Evolutionary conservation across 2,888 invertebrate species (phyloP), one percentile per base, ranked within the genome.

Genomic region (Hydraecia micacea): DNA sequence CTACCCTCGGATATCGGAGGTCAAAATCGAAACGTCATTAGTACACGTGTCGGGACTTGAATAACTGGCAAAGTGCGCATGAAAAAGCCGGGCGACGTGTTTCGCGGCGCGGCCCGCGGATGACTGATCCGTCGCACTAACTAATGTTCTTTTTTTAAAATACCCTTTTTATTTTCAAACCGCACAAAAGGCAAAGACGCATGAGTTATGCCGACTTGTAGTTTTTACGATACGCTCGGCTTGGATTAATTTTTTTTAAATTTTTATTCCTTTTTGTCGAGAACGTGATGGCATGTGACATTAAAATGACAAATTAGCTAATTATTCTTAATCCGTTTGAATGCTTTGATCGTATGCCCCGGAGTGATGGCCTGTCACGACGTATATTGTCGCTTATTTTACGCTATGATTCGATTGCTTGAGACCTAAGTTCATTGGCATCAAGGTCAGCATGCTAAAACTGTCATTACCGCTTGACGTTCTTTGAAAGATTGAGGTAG

Each of bases 271-370:
- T 93, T 93, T 91, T 91, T 89, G 89, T 90, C 89, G 91, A 89
- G 92, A 92, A 96, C 96, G 97, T 96, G 97, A 95, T 94, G 97
- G 96, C 96, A 96, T 96, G 96, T 96, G 96, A 96, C 96, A 96
- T 96, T 96, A 96, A 96, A 96, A 96, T 96, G 96, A 97, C 94
- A 96, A 96, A 97, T 97, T 94, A 94, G 94, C 95, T 96, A 96
- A 97, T 97, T 97, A 96, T 96, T 96, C 96, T 96, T 95, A 93
- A 96, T 96, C 96, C 95, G 93, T 83, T 88, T 94, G 94, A 95
- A 95, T 93, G 94, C 93, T 94, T 94, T 95, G 95, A 95, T 94
- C 92, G 93, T 92, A 87, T 84, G 90, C 84, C 75, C 78, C 86
- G 88, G 92, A 94, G 91, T 94, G 94, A 94, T 93, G 95, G 90